Evolutionary conservation across 2,888 invertebrate genomes (phyloP), one percentile per base, ranked within the genome.

Genomic region (Stratiomys singularior): DNA sequence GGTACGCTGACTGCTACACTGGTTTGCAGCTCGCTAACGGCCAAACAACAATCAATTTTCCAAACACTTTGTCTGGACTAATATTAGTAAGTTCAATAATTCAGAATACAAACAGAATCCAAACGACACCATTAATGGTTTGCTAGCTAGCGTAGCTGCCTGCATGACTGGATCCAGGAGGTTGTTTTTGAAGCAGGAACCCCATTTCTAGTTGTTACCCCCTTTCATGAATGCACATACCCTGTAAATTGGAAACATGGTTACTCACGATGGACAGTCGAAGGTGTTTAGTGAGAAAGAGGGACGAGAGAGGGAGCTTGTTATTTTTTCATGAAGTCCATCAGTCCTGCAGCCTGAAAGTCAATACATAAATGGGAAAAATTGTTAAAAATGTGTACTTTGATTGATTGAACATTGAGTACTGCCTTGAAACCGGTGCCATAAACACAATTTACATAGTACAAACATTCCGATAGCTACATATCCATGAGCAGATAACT

Each of bases 21-120:
- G 74, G 37, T 11, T 37, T 60, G 60, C 15, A 56, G 71, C n/a
- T n/a, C n/a, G n/a, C 52, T 79, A 79, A 79, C 71, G 71, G 74
- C 79, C 67, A 77, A 74, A 74, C 74, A 74, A 77, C 79, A 79
- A 79, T 77, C 79, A 79, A 79, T 79, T 79, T 72, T 69, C 74
- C 79, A 58, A 74, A 77, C 82, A 82, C 83, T 82, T 81, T 81
- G 83, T 84, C 83, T 84, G 83, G 84, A 85, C 85, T 86, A 86
- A 86, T 86, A 86, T 86, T 86, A 86, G 86, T 85, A 85, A 85
- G 86, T 85, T 86, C 85, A 86, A 86, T 86, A 85, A 86, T 86
- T 86, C 86, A 86, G 82, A 85, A 85, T 84, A 84, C 85, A 86
- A 86, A 86, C 85, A 86, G 85, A 84, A 64, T 18, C 60, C 58